Base-by-base conservation (phyloP, 1,140 invertebrate species). In the Nixonia krombeini region DNA sequence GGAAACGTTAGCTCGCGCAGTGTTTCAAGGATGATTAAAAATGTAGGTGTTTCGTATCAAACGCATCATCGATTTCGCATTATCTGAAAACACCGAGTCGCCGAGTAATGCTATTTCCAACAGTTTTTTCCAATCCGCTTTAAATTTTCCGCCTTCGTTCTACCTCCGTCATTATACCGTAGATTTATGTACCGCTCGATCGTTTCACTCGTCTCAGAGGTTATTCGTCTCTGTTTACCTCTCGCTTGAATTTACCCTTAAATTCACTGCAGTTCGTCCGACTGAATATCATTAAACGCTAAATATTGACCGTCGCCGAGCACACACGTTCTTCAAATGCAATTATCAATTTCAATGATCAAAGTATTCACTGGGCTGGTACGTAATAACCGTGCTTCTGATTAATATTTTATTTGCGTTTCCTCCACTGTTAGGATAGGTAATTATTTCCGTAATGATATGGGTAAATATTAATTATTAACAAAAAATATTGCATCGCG, bases 201-300 rank as follows among this genome's bases (percentile, higher is more conserved):
- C 26, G 37, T 37, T 57, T 37, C 35, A 41, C 29, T 57, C 42
- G 26, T 10, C 28, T 10, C 10, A 33, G 16, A 41, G 25, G 25
- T 44, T 41, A 57, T 57, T 38, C 46, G 33, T 40, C 44, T 57
- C 37, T 47, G 47, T 57, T 38, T 29, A 38, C 47, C 55, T 47
- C 44, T 42, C 26, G 17, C 23, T 58, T 37, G 26, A 44, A 26
- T 31, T 44, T 26, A 44, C 16, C 37, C 55, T 45, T 16, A 15
- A 49, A 15, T 28, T 42, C n/a, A 44, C 4, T 29, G 18, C 17
- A 15, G 12, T 40, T 21, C 5, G 28, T 16, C 40, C 12, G 50
- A 44, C n/a, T n/a, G n/a, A n/a, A n/a, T n/a, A n/a, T n/a, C n/a
- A n/a, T n/a, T n/a, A n/a, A n/a, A n/a, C n/a, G n/a, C n/a, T n/a